Evolutionary conservation across 1,140 invertebrate genomes (phyloP).

Genomic region (Drosophila kurseongensis): DNA sequence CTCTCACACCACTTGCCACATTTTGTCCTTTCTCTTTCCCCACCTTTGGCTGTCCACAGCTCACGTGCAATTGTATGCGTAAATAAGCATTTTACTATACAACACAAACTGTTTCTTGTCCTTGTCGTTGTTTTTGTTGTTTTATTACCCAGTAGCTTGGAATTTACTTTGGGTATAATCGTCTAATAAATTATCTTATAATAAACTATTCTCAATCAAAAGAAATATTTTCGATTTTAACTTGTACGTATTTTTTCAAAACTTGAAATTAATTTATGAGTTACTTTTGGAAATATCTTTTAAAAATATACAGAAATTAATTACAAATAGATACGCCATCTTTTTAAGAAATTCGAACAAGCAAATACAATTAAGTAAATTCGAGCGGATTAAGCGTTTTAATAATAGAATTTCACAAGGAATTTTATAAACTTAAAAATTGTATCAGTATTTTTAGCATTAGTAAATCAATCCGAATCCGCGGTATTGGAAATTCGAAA

Average conservation of each 20-base stretch:
- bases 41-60: neutral
- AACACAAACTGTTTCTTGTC: conserved; percentile 60
- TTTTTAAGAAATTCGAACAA: too few relatives aligned
- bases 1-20: neutral
- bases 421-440: too few relatives aligned
- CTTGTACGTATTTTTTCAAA: too few relatives aligned
- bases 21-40: neutral
- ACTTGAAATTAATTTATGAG: too few relatives aligned
- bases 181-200: neutral
- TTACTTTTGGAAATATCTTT: too few relatives aligned
- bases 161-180: neutral
- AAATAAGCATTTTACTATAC: conserved; percentile 77
- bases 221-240: too few relatives aligned
- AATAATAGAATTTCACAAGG: too few relatives aligned
- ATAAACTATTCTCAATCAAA: too few relatives aligned
- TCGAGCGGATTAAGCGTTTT: too few relatives aligned
- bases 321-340: neutral
- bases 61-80: conserved; percentile 73
- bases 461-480: neutral
- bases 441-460: neutral
- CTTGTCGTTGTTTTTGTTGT: conserved; percentile 30
- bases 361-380: too few relatives aligned
- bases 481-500: neutral
- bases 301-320: neutral
- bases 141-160: conserved; percentile 7